phyloP scores from a whole-genome alignment of 2,113 vertebrate species.

The Merops nubicus region DNA sequence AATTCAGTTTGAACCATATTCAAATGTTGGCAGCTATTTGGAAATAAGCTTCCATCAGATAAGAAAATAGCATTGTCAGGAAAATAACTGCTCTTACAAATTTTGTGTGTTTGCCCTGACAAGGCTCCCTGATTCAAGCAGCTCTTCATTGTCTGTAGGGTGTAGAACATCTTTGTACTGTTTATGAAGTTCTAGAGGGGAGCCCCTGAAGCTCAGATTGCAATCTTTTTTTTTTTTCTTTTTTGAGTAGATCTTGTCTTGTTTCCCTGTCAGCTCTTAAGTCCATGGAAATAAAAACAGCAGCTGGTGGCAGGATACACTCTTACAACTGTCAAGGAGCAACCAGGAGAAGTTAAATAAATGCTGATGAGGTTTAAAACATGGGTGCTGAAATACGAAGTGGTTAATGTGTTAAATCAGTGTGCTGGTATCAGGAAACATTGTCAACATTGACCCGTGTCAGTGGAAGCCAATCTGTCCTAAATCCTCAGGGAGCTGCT shows the following conservation, averaged over 20 bases:
- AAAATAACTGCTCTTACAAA: not conserved
- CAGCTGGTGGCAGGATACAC: not conserved
- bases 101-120: not conserved
- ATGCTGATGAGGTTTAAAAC: not conserved
- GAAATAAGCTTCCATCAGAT: not conserved
- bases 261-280: not conserved
- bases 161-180: not conserved
- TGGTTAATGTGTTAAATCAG: not conserved
- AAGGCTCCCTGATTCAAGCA: not conserved
- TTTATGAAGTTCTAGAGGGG: not conserved
- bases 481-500: not conserved
- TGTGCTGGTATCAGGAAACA: not conserved
- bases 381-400: not conserved
- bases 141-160: not conserved
- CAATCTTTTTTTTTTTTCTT: not conserved
- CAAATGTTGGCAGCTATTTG: not conserved
- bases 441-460: not conserved
- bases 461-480: not conserved
- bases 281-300: not conserved
- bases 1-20: not conserved
- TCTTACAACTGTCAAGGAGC: not conserved
- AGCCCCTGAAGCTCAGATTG: not conserved
- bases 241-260: not conserved
- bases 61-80: not conserved
- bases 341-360: not conserved